Evolutionary conservation across 2,888 invertebrate genomes (phyloP).

Genomic region (Catocala nupta): DNA sequence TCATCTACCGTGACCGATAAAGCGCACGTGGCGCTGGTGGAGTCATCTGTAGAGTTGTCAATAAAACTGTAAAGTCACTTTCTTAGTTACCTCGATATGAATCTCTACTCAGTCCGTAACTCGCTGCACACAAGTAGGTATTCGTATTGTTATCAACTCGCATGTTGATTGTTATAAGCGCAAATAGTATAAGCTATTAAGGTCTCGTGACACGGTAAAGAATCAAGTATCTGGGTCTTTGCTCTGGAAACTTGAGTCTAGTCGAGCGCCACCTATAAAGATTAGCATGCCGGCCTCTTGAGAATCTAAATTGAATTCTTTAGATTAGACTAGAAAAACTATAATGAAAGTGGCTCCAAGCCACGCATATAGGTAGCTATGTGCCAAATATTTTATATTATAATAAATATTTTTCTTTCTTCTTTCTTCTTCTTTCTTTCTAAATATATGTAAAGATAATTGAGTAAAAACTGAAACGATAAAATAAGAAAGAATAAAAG

Average conservation of each 20-base stretch:
- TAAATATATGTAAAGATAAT: too few species aligned
- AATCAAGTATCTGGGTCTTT: conserved; percentile 61
- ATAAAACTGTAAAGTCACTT: conserved; percentile 5
- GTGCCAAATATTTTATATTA: too few species aligned
- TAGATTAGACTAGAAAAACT: neutral
- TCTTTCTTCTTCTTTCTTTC: too few species aligned
- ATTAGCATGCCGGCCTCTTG: neutral
- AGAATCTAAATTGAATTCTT: neutral
- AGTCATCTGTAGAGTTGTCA: neutral
- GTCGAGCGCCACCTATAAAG: conserved; percentile 22
- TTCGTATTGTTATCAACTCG: conserved; percentile 47
- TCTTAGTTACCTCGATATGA: neutral
- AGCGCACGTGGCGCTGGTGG: neutral
- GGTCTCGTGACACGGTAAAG: conserved; percentile 56
- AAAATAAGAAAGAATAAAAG: too few species aligned
- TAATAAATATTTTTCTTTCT: too few species aligned
- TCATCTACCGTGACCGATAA: too few species aligned
- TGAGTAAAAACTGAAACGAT: too few species aligned
- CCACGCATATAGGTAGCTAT: too few species aligned
- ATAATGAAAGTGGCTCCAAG: too few species aligned
- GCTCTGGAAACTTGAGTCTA: conserved; percentile 51
- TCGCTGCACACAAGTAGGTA: too few species aligned
- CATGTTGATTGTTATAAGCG: conserved; percentile 52
- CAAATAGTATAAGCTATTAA: conserved; percentile 62
- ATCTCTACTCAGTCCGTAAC: neutral